Conservation (phyloP, 2,888 invertebrate genomes). For the Drosophila stalkeri region DNA sequence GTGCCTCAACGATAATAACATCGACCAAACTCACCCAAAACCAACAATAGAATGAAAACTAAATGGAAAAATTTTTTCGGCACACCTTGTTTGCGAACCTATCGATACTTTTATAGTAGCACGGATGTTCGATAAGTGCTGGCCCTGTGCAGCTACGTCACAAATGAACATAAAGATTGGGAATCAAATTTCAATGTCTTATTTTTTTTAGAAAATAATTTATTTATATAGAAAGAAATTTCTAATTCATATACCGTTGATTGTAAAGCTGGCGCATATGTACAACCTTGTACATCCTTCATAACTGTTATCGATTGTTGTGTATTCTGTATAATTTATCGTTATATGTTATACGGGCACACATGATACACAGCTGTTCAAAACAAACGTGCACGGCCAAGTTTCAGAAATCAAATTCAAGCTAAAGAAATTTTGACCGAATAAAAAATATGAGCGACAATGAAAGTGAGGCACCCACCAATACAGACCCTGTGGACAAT, state of each 20-base stretch:
- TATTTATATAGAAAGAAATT: too few species aligned
- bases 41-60: conserved; percentile 49
- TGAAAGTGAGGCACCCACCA: conserved; percentile 66
- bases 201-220: too few species aligned
- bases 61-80: conserved; percentile 29
- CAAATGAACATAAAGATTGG: too few species aligned
- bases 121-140: not conserved
- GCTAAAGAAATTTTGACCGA: not conserved
- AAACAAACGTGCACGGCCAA: conserved; percentile 62
- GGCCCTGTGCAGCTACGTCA: not conserved
- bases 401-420: conserved; percentile 9
- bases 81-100: conserved; percentile 12
- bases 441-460: conserved; percentile 76
- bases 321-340: not conserved
- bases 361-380: conserved; percentile 41
- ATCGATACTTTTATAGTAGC: conserved; percentile 6
- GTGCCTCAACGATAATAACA: conserved; percentile 40
- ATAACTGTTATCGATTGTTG: not conserved
- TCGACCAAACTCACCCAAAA: conserved; percentile 64
- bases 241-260: too few species aligned
- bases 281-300: not conserved
- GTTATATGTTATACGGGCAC: conserved; percentile 18
- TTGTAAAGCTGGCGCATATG: not conserved
- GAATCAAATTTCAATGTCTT: too few species aligned
- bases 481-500: conserved; percentile 90